Percentiles rank a stretch among this genome's conserved stretches.
Conservation (phyloP, 2,113 vertebrate species). For the Halichoeres trimaculatus region DNA sequence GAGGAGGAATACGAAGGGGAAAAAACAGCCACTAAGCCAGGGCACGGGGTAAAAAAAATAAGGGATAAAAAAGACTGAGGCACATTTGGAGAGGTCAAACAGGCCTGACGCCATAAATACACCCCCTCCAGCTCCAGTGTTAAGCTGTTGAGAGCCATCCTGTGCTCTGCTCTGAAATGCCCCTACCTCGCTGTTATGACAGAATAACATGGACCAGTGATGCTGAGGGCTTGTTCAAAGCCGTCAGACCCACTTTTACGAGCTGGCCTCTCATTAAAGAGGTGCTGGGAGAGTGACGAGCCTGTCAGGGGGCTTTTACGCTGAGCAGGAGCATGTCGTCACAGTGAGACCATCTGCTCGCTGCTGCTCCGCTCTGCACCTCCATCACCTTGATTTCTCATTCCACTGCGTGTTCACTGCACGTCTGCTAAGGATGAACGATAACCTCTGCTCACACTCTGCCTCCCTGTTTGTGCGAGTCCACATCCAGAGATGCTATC, state of each 20-base stretch:
- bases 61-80: neutral
- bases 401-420: neutral
- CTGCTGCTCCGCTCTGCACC: constrained; percentile 33
- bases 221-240: constrained; percentile 65
- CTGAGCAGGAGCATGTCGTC: constrained; percentile 44
- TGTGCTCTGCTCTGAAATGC: constrained; percentile 18
- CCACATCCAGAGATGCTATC: constrained; percentile 59
- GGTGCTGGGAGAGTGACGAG: constrained; percentile 70
- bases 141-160: constrained; percentile 67
- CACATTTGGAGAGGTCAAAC: constrained; percentile 36
- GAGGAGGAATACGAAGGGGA: neutral
- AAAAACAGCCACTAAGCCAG: neutral
- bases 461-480: constrained; percentile 34
- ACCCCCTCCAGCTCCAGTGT: constrained; percentile 36
- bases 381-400: constrained; percentile 5
- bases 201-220: constrained; percentile 56
- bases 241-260: constrained; percentile 59
- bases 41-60: neutral
- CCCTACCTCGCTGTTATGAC: constrained; percentile 31
- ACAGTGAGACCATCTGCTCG: constrained; percentile 57
- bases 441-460: constrained; percentile 44
- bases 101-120: constrained; percentile 46
- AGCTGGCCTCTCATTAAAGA: constrained; percentile 73
- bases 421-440: constrained; percentile 25
- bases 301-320: constrained; percentile 50